phyloP scores from a whole-genome alignment of 2,797 vertebrate species.

The Arnoldichthys spilopterus region DNA sequence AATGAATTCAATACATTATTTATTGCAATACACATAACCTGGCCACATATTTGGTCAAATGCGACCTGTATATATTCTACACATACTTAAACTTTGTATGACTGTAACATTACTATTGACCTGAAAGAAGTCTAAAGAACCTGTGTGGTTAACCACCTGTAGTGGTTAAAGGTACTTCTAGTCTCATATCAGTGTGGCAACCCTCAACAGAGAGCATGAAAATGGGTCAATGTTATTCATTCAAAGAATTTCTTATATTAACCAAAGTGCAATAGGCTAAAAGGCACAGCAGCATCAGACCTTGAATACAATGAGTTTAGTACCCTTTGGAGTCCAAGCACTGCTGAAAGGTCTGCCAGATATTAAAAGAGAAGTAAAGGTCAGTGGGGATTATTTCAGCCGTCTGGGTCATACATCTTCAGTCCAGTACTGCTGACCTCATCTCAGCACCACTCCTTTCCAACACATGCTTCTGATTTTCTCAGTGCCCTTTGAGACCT shows the following conservation, averaged over 20 bases:
- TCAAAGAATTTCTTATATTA: not conserved
- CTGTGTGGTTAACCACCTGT: too few species aligned
- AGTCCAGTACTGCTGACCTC: not conserved
- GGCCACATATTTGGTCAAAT: not conserved
- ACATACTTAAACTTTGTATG: too few species aligned
- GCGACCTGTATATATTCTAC: not conserved
- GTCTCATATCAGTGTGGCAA: not conserved
- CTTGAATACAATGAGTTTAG: not conserved
- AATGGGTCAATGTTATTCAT: not conserved
- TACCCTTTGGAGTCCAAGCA: not conserved
- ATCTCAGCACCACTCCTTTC: not conserved
- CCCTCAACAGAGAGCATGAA: not conserved
- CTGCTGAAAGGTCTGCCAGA: not conserved
- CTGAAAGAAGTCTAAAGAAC: too few species aligned
- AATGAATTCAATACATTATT: not conserved
- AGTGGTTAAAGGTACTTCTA: too few species aligned
- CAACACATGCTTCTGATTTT: not conserved
- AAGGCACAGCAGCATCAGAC: not conserved
- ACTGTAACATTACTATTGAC: too few species aligned
- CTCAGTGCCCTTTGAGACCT: not conserved
- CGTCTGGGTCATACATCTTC: not conserved
- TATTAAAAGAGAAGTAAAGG: conserved; percentile 13
- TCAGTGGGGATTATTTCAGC: conserved; percentile 4
- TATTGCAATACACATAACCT: not conserved
- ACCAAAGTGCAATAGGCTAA: not conserved